These are phyloP conservation scores for Allophyes oxyacanthae DNA, from an alignment of 2,888 invertebrate genomes.

Conservation along the genomic window DNA sequence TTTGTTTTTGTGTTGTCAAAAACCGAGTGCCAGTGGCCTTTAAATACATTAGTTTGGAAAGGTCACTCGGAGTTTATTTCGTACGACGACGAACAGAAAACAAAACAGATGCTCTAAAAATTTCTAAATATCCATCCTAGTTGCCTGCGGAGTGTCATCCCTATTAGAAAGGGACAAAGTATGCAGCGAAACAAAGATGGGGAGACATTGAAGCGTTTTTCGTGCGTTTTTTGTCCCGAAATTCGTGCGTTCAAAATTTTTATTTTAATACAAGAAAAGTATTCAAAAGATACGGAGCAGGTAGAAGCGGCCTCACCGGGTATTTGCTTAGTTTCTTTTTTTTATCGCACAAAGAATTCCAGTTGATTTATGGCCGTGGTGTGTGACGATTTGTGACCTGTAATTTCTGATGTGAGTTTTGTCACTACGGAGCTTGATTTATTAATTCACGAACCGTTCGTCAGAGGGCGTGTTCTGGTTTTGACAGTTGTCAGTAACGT, in stretches of 20 bases:
- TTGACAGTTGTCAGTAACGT: constrained; percentile 79
- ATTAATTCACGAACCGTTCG: constrained; percentile 76
- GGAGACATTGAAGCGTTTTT: constrained; percentile 81
- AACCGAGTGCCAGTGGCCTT: constrained; percentile 55
- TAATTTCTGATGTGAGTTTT: constrained; percentile 87
- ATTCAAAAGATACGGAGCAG: constrained; percentile 88
- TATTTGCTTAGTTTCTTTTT: constrained; percentile 86
- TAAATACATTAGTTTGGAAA: constrained; percentile 37
- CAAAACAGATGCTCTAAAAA: constrained; percentile 69
- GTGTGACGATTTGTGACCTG: constrained; percentile 88
- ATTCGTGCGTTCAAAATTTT: constrained; percentile 85
- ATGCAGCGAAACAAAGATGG: constrained; percentile 64
- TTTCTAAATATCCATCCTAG: constrained; percentile 74
- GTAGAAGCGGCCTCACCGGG: constrained; percentile 79
- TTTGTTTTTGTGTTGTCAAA: constrained; percentile 66
- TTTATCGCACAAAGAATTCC: constrained; percentile 83
- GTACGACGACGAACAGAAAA: constrained; percentile 56
- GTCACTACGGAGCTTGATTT: constrained; percentile 86
- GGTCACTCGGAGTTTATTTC: constrained; percentile 56
- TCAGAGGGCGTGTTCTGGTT: constrained; percentile 76
- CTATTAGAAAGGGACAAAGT: constrained; percentile 69
- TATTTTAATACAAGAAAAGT: constrained; percentile 88
- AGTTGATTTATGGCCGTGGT: constrained; percentile 84
- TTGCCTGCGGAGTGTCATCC: constrained; percentile 71
- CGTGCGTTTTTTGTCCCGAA: constrained; percentile 85